Conservation (phyloP, 1,140 invertebrate genomes). For the Drosophila ficusphila region DNA sequence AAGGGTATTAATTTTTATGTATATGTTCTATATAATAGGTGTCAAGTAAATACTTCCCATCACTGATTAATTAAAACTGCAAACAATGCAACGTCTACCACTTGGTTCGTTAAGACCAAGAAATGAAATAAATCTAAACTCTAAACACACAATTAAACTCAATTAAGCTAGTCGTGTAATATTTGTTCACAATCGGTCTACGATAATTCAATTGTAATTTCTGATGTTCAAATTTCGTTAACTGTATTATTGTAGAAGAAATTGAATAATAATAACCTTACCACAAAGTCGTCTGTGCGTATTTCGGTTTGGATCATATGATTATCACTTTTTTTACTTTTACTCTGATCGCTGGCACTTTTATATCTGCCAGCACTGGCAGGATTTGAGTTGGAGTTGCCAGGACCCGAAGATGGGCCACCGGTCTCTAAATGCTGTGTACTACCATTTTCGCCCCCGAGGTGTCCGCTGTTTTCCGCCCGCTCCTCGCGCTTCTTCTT, state of each 20-base stretch:
- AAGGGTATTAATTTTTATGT: neutral
- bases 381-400: slow-evolving; percentile 34
- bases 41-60: neutral
- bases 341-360: slow-evolving; percentile 66
- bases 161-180: slow-evolving; percentile 1
- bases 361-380: slow-evolving; percentile 36
- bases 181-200: slow-evolving; percentile 18
- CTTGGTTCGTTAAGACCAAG: neutral
- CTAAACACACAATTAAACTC: slow-evolving; percentile 13
- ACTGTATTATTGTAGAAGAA: slow-evolving; percentile 58
- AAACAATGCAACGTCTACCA: slow-evolving; percentile 4
- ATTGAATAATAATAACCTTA: slow-evolving; percentile 85
- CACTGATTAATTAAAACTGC: slow-evolving; percentile 1
- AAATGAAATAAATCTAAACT: slow-evolving; percentile 3
- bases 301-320: slow-evolving; percentile 84
- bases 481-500: slow-evolving; percentile 88
- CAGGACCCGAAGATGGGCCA: slow-evolving; percentile 45
- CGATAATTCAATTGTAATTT: slow-evolving; percentile 34
- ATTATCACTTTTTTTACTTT: slow-evolving; percentile 84
- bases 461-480: slow-evolving; percentile 36
- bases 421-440: slow-evolving; percentile 69
- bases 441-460: slow-evolving; percentile 67
- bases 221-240: slow-evolving; percentile 56
- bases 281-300: slow-evolving; percentile 85
- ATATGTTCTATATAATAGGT: no score